These are phyloP conservation scores for Noctua pronuba DNA, from an alignment of 2,888 invertebrate genomes.

Conservation along the genomic window DNA sequence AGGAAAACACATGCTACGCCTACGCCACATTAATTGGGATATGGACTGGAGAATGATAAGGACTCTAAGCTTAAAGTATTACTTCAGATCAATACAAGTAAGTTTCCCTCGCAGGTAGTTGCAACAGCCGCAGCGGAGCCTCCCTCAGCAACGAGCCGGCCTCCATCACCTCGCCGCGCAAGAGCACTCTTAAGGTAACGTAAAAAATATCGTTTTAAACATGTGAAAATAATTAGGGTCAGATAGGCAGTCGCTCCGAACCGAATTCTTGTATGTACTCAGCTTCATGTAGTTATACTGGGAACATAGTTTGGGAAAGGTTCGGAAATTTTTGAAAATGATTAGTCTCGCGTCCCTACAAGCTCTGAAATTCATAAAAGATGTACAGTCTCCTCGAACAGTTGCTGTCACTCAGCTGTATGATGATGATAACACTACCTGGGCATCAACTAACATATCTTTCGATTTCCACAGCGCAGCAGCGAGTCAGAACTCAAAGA, in stretches of 20 bases:
- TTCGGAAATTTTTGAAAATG: not conserved
- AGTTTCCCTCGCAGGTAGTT: constrained; percentile 74
- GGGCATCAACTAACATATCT: constrained; percentile 75
- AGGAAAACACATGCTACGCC: not conserved
- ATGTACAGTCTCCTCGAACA: not conserved
- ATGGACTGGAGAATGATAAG: not conserved
- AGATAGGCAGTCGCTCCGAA: not conserved
- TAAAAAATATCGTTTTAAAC: constrained; percentile 71
- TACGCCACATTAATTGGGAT: not conserved
- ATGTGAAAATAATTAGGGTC: constrained; percentile 17
- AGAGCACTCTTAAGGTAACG: constrained; percentile 87
- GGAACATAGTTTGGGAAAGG: no score
- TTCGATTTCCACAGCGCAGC: constrained; percentile 88
- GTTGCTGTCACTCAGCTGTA: not conserved
- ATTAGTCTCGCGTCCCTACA: not conserved
- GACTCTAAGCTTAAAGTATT: not conserved
- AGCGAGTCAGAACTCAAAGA: constrained; percentile 87
- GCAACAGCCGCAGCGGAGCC: constrained; percentile 74
- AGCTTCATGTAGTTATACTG: not conserved
- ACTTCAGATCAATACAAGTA: not conserved
- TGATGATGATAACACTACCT: not conserved
- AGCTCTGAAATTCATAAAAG: not conserved
- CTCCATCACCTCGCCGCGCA: constrained; percentile 80
- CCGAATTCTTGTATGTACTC: not conserved
- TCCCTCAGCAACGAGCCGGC: constrained; percentile 72